A percentile compares a stretch with the other conserved stretches of the same genome.
Conservation (phyloP, 2,888 invertebrate species). For the Megamerina dolium region DNA sequence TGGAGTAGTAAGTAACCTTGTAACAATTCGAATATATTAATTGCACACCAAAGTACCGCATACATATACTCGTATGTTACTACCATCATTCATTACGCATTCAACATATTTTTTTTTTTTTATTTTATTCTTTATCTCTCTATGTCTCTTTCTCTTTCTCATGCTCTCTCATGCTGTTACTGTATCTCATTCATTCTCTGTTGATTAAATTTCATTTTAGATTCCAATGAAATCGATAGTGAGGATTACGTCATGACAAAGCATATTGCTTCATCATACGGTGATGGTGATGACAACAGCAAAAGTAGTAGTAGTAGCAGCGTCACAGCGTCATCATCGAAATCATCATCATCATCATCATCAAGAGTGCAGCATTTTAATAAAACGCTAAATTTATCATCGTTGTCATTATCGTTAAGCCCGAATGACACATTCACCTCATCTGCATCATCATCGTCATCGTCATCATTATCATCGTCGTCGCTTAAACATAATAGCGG, state of each 20-base stretch:
- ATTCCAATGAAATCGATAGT: slow-evolving; percentile 40
- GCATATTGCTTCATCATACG: slow-evolving; percentile 24
- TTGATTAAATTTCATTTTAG: slow-evolving; percentile 23
- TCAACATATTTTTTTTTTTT: slow-evolving; percentile 6
- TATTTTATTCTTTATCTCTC: slow-evolving; percentile 8
- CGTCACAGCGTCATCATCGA: slow-evolving; percentile 5
- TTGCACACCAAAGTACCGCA: too few relatives aligned
- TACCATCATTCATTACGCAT: too few relatives aligned
- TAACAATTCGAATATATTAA: too few relatives aligned
- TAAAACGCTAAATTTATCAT: slow-evolving; percentile 30
- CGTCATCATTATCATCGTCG: slow-evolving; percentile 11
- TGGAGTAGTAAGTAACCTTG: too few relatives aligned
- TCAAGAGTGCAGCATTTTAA: slow-evolving; percentile 20
- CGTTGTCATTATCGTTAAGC: slow-evolving; percentile 29
- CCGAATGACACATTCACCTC: slow-evolving; percentile 7
- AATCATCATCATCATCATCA: slow-evolving; percentile 13
- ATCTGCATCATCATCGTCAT: slow-evolving; percentile 1
- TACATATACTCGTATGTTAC: too few relatives aligned
- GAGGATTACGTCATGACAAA: slow-evolving; percentile 23
- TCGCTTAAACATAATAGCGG: slow-evolving; percentile 14
- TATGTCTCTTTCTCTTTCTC: slow-evolving; percentile 7
- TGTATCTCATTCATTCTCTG: not conserved
- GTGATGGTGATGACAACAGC: too few relatives aligned
- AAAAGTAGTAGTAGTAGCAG: slow-evolving; percentile 10
- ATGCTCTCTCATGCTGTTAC: not conserved